phyloP scores from a whole-genome alignment of 1,140 invertebrate species.

The Proctacanthus coquilletti region DNA sequence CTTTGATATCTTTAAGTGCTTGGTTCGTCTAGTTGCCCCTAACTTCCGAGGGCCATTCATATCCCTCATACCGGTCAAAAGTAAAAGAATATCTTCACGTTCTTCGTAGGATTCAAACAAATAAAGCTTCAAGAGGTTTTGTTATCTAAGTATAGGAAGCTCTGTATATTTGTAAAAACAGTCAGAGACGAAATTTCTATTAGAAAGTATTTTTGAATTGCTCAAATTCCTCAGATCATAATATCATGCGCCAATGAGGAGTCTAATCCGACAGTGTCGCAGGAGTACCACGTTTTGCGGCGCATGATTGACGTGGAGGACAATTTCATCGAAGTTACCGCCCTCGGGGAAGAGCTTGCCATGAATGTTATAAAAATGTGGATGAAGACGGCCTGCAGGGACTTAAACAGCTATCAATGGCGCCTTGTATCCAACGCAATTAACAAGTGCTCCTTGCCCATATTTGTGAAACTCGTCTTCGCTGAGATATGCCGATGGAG shows the following conservation, averaged over 20 bases:
- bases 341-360: conserved; percentile 83
- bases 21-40: no score
- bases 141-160: no score
- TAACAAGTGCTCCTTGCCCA: conserved; percentile 83
- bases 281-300: conserved; percentile 70
- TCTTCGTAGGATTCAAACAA: no score
- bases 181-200: no score
- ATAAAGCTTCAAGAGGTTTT: no score
- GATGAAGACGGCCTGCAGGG: conserved; percentile 81
- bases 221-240: conserved; percentile 75
- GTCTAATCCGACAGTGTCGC: conserved; percentile 67
- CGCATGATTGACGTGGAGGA: conserved; percentile 81
- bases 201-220: no score
- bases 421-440: conserved; percentile 85
- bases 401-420: conserved; percentile 88
- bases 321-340: conserved; percentile 84
- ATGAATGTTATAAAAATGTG: conserved; percentile 88
- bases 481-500: conserved; percentile 94
- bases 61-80: no score
- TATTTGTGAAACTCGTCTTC: conserved; percentile 94
- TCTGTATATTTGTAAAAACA: no score
- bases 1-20: no score
- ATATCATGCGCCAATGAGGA: conserved; percentile 80
- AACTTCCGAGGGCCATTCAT: no score
- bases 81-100: no score